These are phyloP conservation scores for Adelges cooleyi DNA, from an alignment of 1,140 invertebrate species.

Conservation along the genomic window DNA sequence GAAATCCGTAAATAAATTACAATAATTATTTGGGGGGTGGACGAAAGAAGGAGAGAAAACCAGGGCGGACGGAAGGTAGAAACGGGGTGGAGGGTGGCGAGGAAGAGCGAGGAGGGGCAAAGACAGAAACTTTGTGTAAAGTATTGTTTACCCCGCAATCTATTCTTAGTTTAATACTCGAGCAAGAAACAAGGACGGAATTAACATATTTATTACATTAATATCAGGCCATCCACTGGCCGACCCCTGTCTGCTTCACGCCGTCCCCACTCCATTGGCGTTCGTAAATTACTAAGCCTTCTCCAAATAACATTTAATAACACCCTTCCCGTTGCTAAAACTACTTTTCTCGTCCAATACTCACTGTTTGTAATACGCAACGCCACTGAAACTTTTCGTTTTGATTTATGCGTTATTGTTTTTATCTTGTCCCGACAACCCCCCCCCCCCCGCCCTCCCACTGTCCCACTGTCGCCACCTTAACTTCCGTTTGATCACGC, in stretches of 20 bases:
- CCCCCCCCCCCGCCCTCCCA: background rate
- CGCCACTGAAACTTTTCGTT: slow-evolving; percentile 19
- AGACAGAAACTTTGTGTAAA: background rate
- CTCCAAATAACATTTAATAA: slow-evolving; percentile 28
- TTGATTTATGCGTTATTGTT: slow-evolving; percentile 26
- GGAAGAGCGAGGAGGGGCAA: too few species aligned
- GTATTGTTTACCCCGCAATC: slow-evolving; percentile 18
- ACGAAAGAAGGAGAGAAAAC: background rate
- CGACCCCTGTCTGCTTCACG: background rate
- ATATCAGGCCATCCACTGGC: slow-evolving; percentile 17
- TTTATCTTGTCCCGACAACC: slow-evolving; percentile 6
- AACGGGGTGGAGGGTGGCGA: background rate
- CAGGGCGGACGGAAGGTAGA: background rate
- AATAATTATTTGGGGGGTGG: background rate
- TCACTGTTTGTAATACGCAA: slow-evolving; percentile 21
- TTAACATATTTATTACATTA: slow-evolving; percentile 29
- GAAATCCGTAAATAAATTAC: slow-evolving; percentile 18
- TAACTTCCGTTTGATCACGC: too few species aligned
- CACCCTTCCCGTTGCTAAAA: slow-evolving; percentile 3
- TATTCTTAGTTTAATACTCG: slow-evolving; percentile 15
- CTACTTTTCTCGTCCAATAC: slow-evolving; percentile 26
- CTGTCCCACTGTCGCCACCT: background rate
- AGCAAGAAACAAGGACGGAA: slow-evolving; percentile 26
- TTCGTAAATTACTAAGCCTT: slow-evolving; percentile 26
- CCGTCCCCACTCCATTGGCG: background rate